Evolutionary conservation across 2,888 invertebrate genomes (phyloP).

Genomic region (Galerucella pusilla): DNA sequence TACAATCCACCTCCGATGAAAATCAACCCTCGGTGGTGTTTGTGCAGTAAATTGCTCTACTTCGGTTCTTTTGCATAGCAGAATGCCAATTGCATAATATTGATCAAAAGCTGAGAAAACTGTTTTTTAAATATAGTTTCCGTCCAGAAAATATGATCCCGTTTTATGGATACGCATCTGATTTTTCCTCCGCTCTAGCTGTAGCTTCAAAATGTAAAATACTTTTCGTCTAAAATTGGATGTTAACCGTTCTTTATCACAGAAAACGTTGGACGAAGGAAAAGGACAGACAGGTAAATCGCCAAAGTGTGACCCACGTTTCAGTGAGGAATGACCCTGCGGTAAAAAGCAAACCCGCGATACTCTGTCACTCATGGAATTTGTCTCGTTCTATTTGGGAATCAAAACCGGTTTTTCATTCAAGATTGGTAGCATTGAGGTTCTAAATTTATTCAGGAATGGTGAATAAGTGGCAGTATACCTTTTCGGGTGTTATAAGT

Average conservation of each 20-base stretch:
- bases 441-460: not conserved
- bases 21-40: too few species aligned
- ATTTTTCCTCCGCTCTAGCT: too few species aligned
- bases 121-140: too few species aligned
- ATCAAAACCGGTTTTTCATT: slow-evolving; percentile 26
- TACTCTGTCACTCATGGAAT: slow-evolving; percentile 23
- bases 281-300: not conserved
- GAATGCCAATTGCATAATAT: too few species aligned
- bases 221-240: not conserved
- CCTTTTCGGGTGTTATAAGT: not conserved
- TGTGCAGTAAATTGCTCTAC: too few species aligned
- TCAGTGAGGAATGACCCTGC: slow-evolving; percentile 31
- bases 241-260: not conserved
- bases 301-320: slow-evolving; percentile 25
- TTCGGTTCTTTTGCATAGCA: too few species aligned
- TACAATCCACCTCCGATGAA: too few species aligned
- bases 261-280: not conserved
- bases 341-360: slow-evolving; percentile 25
- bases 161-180: too few species aligned
- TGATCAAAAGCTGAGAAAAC: too few species aligned
- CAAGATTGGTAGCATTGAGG: slow-evolving; percentile 8
- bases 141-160: too few species aligned
- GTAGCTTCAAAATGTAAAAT: not conserved
- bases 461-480: not conserved
- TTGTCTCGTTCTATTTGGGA: slow-evolving; percentile 26